Evolutionary conservation across 2,113 vertebrate genomes (phyloP), one percentile per base, ranked within the genome.

Genomic region (Notothenia rossii): DNA sequence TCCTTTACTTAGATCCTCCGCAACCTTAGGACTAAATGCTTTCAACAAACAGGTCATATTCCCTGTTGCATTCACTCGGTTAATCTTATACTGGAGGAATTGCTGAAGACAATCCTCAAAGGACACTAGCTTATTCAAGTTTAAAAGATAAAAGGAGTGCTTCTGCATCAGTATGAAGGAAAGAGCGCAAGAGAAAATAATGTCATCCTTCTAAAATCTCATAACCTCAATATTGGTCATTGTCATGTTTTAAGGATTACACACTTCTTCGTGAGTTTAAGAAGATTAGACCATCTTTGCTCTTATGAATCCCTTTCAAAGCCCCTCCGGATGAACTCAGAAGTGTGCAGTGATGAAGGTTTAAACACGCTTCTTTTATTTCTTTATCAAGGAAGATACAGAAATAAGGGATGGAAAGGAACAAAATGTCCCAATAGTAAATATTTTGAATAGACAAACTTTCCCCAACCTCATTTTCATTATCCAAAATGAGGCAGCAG

Each of bases 81-180:
- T 64, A 15, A 22, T 72, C 10, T 60, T 77, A 68, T n/a, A 49
- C 50, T 58, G 65, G 17, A 48, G 48, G 67, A 77, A 75, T 56
- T 51, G 48, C n/a, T 73, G 45, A 75, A 56, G 54, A 56, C 55
- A 75, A 55, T 78, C 68, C 62, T 79, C 71, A 81, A 58, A 87
- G 72, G 68, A 75, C 49, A 69, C n/a, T 64, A 81, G 69, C 69
- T 85, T 81, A 86, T 70, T 43, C 58, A 76, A 81, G 67, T 84
- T 61, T 76, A 53, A 64, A 66, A 77, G 60, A 45, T 14, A 68
- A 85, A 70, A 40, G 7, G 36, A 54, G 53, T 3, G 6, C 25
- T 18, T 33, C 29, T 76, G 29, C 49, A 72, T 70, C n/a, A n/a
- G 22, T 66, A 20, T 22, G 15, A 61, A 45, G 43, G 58, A 66